Conservation (phyloP, 1,140 invertebrate genomes). For the Calliopsis andreniformis region DNA sequence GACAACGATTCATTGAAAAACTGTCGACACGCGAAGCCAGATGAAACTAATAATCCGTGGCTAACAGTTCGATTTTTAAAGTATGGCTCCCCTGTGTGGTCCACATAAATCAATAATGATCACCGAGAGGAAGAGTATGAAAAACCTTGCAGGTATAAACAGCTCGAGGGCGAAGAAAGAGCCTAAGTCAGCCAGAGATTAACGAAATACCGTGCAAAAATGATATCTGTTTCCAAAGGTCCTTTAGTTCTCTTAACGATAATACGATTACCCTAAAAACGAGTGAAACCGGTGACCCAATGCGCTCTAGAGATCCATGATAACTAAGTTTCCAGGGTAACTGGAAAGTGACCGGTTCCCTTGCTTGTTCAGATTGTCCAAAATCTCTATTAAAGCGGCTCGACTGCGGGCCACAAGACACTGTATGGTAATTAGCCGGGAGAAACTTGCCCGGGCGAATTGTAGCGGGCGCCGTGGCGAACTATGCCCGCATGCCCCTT, state of each 20-base stretch:
- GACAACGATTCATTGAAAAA: conserved; percentile 29
- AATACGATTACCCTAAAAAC: neutral
- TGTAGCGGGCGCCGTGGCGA: conserved; percentile 58
- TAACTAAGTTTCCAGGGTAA: conserved; percentile 9
- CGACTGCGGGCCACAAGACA: conserved; percentile 54
- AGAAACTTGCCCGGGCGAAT: conserved; percentile 66
- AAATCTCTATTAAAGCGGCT: conserved; percentile 59
- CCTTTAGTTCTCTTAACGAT: no score
- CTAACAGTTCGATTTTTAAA: neutral
- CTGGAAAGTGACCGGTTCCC: conserved; percentile 50
- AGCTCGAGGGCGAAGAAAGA: no score
- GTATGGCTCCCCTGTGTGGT: no score
- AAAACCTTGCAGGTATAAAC: no score
- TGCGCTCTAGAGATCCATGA: neutral
- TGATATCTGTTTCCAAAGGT: no score
- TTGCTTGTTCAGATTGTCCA: conserved; percentile 12
- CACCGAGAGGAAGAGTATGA: no score
- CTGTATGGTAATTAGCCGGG: conserved; percentile 63
- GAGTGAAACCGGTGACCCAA: neutral
- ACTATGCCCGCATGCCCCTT: conserved; percentile 70
- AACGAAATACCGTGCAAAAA: no score
- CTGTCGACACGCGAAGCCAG: neutral
- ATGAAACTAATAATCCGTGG: conserved; percentile 37
- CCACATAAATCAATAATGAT: no score
- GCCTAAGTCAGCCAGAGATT: no score